phyloP scores from a whole-genome alignment of 2,888 invertebrate genomes.

The Xanthia togata region DNA sequence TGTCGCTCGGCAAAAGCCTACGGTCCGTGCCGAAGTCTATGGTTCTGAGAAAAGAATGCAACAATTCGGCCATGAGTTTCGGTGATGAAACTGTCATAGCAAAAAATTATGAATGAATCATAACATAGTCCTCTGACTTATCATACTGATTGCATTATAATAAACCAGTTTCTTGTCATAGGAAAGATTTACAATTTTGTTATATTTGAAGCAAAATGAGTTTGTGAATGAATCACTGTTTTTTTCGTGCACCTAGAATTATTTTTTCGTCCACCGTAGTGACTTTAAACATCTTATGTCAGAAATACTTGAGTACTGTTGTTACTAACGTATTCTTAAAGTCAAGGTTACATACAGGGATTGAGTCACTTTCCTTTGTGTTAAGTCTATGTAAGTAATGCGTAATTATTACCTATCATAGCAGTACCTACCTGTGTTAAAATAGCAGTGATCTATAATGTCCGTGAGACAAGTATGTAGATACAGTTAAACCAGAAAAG shows the following conservation, averaged over 20 bases:
- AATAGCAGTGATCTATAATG: not conserved
- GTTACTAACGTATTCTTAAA: slow-evolving; percentile 8
- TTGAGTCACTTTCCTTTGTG: slow-evolving; percentile 38
- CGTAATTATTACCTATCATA: slow-evolving; percentile 3
- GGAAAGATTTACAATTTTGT: not conserved
- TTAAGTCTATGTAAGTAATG: not conserved
- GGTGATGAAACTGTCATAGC: slow-evolving; percentile 2
- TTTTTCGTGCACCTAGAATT: not conserved
- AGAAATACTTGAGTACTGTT: slow-evolving; percentile 8
- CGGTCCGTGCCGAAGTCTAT: not conserved
- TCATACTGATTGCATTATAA: slow-evolving; percentile 2
- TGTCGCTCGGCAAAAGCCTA: no score
- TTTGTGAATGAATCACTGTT: not conserved
- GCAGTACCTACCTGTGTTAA: not conserved
- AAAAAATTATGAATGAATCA: slow-evolving; percentile 9
- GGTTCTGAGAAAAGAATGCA: not conserved
- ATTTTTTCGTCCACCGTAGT: not conserved
- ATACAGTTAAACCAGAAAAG: not conserved
- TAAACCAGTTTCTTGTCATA: slow-evolving; percentile 7
- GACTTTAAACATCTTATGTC: not conserved
- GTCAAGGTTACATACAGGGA: slow-evolving; percentile 30
- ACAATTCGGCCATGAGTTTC: not conserved
- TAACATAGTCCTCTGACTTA: not conserved
- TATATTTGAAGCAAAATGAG: not conserved
- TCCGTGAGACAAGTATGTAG: not conserved